A percentile compares a stretch with the other conserved stretches of the same genome.
These are phyloP conservation scores for Machimus atricapillus DNA, from an alignment of 2,888 invertebrate genomes.

Conservation along the genomic window DNA sequence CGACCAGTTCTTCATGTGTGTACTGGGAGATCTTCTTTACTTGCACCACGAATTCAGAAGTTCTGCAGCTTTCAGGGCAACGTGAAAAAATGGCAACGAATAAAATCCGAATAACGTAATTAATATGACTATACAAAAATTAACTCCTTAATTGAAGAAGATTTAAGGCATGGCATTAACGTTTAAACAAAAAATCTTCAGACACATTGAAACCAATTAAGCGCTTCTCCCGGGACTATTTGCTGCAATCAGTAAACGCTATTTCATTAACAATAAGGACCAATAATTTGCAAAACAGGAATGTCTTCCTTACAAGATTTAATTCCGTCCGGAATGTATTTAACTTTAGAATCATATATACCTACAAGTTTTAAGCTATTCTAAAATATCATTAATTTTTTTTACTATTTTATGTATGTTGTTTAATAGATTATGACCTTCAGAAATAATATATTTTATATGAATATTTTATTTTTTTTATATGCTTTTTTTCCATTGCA, in stretches of 20 bases:
- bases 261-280: neutral
- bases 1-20: constrained; percentile 35
- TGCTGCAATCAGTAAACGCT: neutral
- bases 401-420: too few species aligned
- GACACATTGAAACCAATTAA: neutral
- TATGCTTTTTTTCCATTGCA: neutral
- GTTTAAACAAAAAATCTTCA: neutral
- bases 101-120: neutral
- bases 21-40: neutral
- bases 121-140: neutral
- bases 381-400: too few species aligned
- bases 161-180: neutral
- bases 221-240: neutral
- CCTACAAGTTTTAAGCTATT: neutral
- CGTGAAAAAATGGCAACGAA: neutral
- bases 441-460: too few species aligned
- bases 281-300: neutral
- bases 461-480: too few species aligned
- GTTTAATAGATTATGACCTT: too few species aligned
- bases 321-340: too few species aligned
- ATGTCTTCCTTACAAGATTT: neutral
- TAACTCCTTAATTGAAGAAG: neutral
- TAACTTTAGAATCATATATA: neutral
- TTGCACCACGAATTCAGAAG: neutral
- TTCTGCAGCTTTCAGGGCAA: neutral